Conservation (phyloP, 2,113 vertebrate species). For the Cheilinus undulatus region DNA sequence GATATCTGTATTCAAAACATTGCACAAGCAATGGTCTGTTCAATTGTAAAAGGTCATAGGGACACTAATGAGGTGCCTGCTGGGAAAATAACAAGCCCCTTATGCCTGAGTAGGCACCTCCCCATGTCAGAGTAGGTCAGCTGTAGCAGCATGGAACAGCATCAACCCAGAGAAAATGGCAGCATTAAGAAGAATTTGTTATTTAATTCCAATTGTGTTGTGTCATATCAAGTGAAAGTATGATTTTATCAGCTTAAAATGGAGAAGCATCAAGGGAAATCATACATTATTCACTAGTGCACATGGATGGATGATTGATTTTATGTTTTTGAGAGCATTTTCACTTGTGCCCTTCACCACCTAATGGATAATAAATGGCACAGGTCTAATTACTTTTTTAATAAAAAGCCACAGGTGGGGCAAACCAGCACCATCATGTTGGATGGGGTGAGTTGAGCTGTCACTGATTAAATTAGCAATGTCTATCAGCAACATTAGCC, state of each 20-base stretch:
- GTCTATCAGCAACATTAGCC: slow-evolving; percentile 29
- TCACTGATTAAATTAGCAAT: slow-evolving; percentile 33
- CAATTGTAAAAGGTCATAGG: slow-evolving; percentile 75
- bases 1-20: slow-evolving; percentile 73
- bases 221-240: background rate
- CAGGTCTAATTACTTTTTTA: slow-evolving; percentile 13
- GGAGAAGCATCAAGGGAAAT: background rate
- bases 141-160: slow-evolving; percentile 50
- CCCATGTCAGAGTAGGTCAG: slow-evolving; percentile 62
- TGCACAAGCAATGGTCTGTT: slow-evolving; percentile 61
- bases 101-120: slow-evolving; percentile 59
- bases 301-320: background rate
- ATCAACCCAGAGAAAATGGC: slow-evolving; percentile 28
- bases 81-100: slow-evolving; percentile 76
- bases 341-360: background rate
- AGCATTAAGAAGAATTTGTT: slow-evolving; percentile 7
- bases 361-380: slow-evolving; percentile 4
- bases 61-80: slow-evolving; percentile 76
- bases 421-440: slow-evolving; percentile 14
- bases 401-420: slow-evolving; percentile 27
- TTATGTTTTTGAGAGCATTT: slow-evolving; percentile 5
- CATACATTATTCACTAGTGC: background rate
- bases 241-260: background rate
- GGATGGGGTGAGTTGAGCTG: slow-evolving; percentile 12
- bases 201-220: background rate